A percentile compares a stretch with the other conserved stretches of the same genome.
Evolutionary conservation across 1,140 invertebrate species (phyloP).

Genomic region (Lepidurus apus): DNA sequence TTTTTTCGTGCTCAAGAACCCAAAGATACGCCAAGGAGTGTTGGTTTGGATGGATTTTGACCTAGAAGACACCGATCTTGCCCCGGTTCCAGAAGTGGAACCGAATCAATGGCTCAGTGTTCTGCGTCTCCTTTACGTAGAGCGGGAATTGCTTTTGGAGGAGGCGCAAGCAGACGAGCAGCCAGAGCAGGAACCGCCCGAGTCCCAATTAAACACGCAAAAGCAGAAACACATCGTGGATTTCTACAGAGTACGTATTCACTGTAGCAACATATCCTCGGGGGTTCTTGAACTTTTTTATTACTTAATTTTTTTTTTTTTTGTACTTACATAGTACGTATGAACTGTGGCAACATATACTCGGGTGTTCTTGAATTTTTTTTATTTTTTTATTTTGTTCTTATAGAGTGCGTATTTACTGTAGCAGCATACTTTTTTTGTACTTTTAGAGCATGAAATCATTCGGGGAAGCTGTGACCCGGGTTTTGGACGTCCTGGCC

Average conservation of each 20-base stretch:
- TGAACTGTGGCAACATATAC: too few relatives aligned
- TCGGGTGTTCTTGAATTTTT: too few relatives aligned
- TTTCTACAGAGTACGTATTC: not conserved
- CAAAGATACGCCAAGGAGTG: not conserved
- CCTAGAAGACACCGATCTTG: not conserved
- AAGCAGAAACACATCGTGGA: not conserved
- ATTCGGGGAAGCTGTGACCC: slow-evolving; percentile 62
- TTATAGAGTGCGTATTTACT: too few relatives aligned
- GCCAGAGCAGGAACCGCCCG: not conserved
- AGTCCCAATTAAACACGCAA: not conserved
- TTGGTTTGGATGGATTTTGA: not conserved
- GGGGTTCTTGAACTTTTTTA: too few relatives aligned
- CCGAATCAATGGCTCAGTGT: not conserved
- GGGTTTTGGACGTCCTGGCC: slow-evolving; percentile 63
- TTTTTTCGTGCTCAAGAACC: not conserved
- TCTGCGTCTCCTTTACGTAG: not conserved
- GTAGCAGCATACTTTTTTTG: not conserved
- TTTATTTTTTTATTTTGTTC: too few relatives aligned
- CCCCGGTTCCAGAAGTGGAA: not conserved
- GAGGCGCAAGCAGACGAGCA: not conserved
- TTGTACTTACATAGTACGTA: too few relatives aligned
- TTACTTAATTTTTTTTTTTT: too few relatives aligned
- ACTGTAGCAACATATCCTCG: not conserved
- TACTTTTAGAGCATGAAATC: slow-evolving; percentile 55
- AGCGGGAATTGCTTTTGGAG: not conserved